phyloP scores from a whole-genome alignment of 2,888 invertebrate species.

The Gari tellinella region DNA sequence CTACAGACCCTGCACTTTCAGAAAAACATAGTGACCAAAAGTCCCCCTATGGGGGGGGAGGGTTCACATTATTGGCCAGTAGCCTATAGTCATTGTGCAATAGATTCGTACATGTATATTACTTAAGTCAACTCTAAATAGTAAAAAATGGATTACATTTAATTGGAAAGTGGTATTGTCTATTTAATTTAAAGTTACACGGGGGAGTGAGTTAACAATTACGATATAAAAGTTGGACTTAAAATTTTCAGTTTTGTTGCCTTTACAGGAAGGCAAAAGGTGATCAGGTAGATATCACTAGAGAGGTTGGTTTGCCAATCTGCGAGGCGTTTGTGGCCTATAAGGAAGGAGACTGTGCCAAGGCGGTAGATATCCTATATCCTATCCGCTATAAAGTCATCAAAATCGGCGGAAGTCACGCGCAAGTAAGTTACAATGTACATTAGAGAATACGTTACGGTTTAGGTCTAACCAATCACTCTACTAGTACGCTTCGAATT shows the following conservation, averaged over 20 bases:
- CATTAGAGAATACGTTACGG: too few relatives aligned
- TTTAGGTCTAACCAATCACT: too few relatives aligned
- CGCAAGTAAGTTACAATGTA: conserved; percentile 85
- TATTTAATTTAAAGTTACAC: too few relatives aligned
- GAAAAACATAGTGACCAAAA: too few relatives aligned
- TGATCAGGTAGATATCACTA: conserved; percentile 60
- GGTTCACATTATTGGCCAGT: too few relatives aligned
- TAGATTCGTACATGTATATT: not conserved
- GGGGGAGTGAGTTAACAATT: not conserved
- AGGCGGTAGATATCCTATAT: conserved; percentile 81
- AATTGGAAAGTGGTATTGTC: too few relatives aligned
- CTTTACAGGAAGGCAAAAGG: conserved; percentile 20
- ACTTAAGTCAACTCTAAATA: too few relatives aligned
- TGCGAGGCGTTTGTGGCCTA: conserved; percentile 83
- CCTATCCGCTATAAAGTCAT: conserved; percentile 82
- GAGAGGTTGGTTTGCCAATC: conserved; percentile 76
- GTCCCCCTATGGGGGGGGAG: too few relatives aligned
- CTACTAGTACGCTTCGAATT: too few relatives aligned
- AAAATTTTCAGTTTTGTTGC: not conserved
- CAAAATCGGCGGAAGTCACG: conserved; percentile 85
- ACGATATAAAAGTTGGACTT: not conserved
- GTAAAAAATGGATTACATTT: too few relatives aligned
- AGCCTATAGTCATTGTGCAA: too few relatives aligned
- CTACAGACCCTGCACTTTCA: too few relatives aligned
- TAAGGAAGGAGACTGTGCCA: conserved; percentile 79